Conservation (phyloP, 2,888 invertebrate genomes). For the Chymomyza amoena region DNA sequence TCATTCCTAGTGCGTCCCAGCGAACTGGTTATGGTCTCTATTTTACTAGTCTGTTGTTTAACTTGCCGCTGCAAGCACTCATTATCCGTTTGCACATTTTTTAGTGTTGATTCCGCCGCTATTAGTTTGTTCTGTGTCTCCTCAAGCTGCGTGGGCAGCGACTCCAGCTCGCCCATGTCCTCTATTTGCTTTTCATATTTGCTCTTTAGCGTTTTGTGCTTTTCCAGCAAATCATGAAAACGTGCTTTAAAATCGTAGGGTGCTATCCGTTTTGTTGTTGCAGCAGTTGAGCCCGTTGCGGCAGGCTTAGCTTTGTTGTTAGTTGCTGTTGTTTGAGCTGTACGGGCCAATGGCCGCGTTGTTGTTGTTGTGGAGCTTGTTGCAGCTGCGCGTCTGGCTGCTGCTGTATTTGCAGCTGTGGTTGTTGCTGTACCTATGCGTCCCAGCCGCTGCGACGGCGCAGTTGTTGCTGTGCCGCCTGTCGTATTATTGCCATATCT, state of each 20-base stretch:
- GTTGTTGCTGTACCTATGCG: conserved; percentile 4
- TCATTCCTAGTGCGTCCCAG: conserved; percentile 69
- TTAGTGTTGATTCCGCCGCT: conserved; percentile 66
- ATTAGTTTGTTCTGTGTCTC: conserved; percentile 75
- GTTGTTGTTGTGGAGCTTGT: conserved; percentile 9
- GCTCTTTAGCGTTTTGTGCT: conserved; percentile 81
- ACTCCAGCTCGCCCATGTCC: conserved; percentile 79
- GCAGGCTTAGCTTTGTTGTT: conserved; percentile 23
- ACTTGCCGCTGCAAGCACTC: conserved; percentile 72
- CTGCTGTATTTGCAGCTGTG: conserved; percentile 5
- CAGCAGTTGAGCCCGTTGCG: not conserved
- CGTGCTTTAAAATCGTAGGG: conserved; percentile 85
- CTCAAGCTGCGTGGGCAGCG: conserved; percentile 80
- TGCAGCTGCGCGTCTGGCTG: conserved; percentile 4
- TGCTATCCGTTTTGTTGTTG: conserved; percentile 80
- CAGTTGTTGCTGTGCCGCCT: conserved; percentile 1
- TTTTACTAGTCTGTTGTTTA: conserved; percentile 64
- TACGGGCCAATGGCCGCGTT: not conserved
- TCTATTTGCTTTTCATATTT: conserved; percentile 81
- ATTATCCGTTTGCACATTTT: conserved; percentile 60
- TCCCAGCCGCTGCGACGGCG: conserved; percentile 17
- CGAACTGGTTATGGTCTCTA: conserved; percentile 64
- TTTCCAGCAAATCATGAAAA: conserved; percentile 82
- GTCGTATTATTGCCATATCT: conserved; percentile 37
- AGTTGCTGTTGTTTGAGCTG: not conserved